phyloP scores from a whole-genome alignment of 1,140 invertebrate genomes.

The Plectus sambesii region DNA sequence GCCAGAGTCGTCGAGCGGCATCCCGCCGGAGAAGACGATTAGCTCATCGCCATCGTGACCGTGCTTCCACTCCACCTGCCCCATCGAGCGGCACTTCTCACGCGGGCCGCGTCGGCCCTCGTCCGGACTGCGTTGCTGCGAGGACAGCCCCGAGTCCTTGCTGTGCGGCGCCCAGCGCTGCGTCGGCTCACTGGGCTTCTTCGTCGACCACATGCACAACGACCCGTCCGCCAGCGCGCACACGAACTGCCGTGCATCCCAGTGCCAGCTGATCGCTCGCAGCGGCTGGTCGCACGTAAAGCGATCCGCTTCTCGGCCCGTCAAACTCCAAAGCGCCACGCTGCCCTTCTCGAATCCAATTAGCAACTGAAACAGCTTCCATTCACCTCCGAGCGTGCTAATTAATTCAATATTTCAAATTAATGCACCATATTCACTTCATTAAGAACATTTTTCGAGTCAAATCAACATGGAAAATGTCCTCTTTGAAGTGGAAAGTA shows the following conservation, averaged over 20 bases:
- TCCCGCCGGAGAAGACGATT: slow-evolving; percentile 50
- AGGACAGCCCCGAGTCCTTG: too few species aligned
- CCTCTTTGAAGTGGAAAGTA: too few species aligned
- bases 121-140: too few species aligned
- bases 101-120: slow-evolving; percentile 18
- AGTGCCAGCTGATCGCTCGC: slow-evolving; percentile 81
- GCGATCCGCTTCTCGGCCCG: slow-evolving; percentile 61
- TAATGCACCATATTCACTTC: too few species aligned
- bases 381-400: neutral
- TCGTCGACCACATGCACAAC: slow-evolving; percentile 36
- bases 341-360: slow-evolving; percentile 90
- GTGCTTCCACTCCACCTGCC: slow-evolving; percentile 35
- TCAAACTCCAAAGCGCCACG: slow-evolving; percentile 89
- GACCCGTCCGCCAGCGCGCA: slow-evolving; percentile 80
- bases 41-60: slow-evolving; percentile 35
- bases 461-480: too few species aligned
- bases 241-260: slow-evolving; percentile 96
- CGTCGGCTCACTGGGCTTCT: slow-evolving; percentile 31
- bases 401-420: neutral
- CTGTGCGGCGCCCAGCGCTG: slow-evolving; percentile 36
- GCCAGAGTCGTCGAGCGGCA: slow-evolving; percentile 39
- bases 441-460: too few species aligned
- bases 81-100: slow-evolving; percentile 32
- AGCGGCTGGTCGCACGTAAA: slow-evolving; percentile 43
- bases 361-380: slow-evolving; percentile 66